phyloP scores from a whole-genome alignment of 2,888 invertebrate genomes.

The Lepidocyrtinus sp. region DNA sequence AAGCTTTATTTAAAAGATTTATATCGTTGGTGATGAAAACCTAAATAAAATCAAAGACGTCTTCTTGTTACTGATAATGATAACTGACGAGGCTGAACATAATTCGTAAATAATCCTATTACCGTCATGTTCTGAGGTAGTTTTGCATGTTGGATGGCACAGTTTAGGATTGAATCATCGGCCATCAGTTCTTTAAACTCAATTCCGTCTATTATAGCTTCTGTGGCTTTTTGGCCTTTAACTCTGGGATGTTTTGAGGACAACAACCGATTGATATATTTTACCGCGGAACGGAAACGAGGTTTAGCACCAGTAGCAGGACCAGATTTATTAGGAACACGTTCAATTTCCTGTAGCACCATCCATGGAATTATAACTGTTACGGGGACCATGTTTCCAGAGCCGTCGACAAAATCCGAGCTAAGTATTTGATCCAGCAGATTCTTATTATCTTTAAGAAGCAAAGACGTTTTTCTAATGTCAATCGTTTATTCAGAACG shows the following conservation, averaged over 20 bases:
- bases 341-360: slow-evolving; percentile 68
- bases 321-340: slow-evolving; percentile 3
- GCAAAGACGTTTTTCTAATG: too few species aligned
- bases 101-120: too few species aligned
- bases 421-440: slow-evolving; percentile 54
- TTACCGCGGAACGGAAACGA: too few species aligned
- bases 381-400: not conserved
- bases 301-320: too few species aligned
- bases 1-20: slow-evolving; percentile 67
- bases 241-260: slow-evolving; percentile 63
- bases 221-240: slow-evolving; percentile 64
- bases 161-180: slow-evolving; percentile 69
- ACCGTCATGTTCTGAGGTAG: slow-evolving; percentile 23
- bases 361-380: slow-evolving; percentile 68
- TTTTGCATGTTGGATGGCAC: slow-evolving; percentile 60
- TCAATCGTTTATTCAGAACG: too few species aligned
- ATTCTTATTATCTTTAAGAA: slow-evolving; percentile 31
- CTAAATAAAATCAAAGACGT: too few species aligned
- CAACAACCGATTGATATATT: slow-evolving; percentile 60
- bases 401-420: slow-evolving; percentile 41
- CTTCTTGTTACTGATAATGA: too few species aligned
- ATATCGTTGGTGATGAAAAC: slow-evolving; percentile 68
- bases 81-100: too few species aligned
- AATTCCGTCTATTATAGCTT: slow-evolving; percentile 61
- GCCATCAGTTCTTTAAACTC: slow-evolving; percentile 63